Percentiles rank a stretch among this genome's conserved stretches.
Conservation (phyloP, 1,140 invertebrate genomes). For the Tribolium castaneum region DNA sequence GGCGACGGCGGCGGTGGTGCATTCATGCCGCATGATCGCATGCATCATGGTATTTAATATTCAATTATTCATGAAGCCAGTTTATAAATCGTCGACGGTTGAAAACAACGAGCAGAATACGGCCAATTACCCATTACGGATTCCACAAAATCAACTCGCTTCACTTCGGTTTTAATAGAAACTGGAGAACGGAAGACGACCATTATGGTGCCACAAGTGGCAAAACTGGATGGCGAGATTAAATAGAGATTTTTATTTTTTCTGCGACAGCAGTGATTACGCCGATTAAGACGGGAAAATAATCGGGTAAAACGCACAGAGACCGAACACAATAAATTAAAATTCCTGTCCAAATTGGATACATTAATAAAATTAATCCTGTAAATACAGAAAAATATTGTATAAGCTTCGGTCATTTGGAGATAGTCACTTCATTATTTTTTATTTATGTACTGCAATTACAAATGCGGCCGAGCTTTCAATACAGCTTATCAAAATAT, state of each 20-base stretch:
- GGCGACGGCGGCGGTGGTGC: neutral
- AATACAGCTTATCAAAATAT: neutral
- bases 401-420: no score
- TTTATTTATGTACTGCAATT: neutral
- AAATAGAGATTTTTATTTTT: neutral
- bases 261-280: neutral
- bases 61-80: slow-evolving; percentile 25
- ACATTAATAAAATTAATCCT: no score
- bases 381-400: no score
- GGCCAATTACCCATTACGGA: neutral
- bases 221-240: neutral
- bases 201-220: neutral
- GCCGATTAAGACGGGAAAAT: neutral
- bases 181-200: neutral
- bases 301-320: neutral
- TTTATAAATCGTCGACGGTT: slow-evolving; percentile 17
- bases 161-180: neutral
- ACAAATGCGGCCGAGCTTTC: neutral
- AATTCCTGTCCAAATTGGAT: no score
- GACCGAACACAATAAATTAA: no score
- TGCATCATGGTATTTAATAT: slow-evolving; percentile 20
- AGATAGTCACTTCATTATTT: no score
- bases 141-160: slow-evolving; percentile 3
- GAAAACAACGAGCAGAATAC: slow-evolving; percentile 1
- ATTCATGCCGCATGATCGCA: slow-evolving; percentile 18